Percentiles rank a stretch among this genome's conserved stretches.
phyloP scores from a whole-genome alignment of 2,888 invertebrate species.

The Cheilosia variabilis region DNA sequence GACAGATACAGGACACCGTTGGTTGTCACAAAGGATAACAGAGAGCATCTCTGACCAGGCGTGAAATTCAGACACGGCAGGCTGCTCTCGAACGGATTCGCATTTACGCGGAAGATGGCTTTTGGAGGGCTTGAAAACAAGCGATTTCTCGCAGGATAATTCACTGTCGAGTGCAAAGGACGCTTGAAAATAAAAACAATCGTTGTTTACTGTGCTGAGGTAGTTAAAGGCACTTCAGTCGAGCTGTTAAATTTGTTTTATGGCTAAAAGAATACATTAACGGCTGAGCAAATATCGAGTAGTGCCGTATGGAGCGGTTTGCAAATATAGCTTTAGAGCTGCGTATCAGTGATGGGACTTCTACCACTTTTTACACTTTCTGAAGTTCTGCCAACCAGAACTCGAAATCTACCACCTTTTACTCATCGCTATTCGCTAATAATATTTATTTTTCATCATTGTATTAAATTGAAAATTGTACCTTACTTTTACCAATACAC shows the following conservation, averaged over 20 bases:
- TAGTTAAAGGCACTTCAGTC: constrained; percentile 38
- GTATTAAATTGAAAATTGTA: too few species aligned
- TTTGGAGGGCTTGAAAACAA: constrained; percentile 28
- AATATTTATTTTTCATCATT: too few species aligned
- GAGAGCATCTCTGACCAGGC: constrained; percentile 45
- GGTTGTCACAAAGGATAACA: constrained; percentile 64
- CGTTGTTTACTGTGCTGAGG: constrained; percentile 29
- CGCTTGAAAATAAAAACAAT: constrained; percentile 50
- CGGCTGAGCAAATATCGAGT: neutral
- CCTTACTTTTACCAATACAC: too few species aligned
- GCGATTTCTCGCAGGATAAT: constrained; percentile 25
- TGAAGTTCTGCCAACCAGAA: too few species aligned
- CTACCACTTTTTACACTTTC: too few species aligned
- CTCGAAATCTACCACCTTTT: too few species aligned
- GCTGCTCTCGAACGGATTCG: constrained; percentile 14
- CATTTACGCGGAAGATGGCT: constrained; percentile 23
- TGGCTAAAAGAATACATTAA: constrained; percentile 29
- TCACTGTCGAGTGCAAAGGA: constrained; percentile 24
- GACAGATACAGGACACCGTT: constrained; percentile 42
- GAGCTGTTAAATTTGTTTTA: constrained; percentile 50
- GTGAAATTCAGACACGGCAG: constrained; percentile 36
- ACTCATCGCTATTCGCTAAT: too few species aligned
- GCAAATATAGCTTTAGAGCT: neutral
- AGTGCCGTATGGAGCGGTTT: neutral
- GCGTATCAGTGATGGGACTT: too few species aligned